These are phyloP conservation scores for Tenthredo livida DNA, from an alignment of 2,888 invertebrate genomes.

Conservation along the genomic window DNA sequence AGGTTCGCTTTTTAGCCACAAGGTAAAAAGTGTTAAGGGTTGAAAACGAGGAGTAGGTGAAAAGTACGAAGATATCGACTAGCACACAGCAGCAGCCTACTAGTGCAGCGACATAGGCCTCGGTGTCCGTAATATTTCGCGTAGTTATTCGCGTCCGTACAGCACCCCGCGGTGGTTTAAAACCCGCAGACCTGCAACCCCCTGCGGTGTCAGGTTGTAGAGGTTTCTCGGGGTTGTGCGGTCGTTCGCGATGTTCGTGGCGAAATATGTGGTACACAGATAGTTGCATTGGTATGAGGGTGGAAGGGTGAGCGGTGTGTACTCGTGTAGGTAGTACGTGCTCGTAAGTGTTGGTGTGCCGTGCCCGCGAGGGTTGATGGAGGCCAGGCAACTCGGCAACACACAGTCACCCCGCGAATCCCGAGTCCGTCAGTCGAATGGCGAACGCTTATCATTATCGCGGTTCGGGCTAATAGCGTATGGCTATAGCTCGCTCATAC, in stretches of 20 bases:
- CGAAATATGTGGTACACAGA: too few species aligned
- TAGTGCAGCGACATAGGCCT: too few species aligned
- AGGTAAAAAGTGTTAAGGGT: constrained; percentile 69
- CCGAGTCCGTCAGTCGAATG: constrained; percentile 30
- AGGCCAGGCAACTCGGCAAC: constrained; percentile 35
- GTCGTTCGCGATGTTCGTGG: too few species aligned
- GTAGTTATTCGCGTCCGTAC: too few species aligned
- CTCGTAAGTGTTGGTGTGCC: background rate
- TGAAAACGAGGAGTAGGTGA: constrained; percentile 64
- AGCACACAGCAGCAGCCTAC: background rate
- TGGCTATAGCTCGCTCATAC: too few species aligned
- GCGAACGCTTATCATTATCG: constrained; percentile 6
- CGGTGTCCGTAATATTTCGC: too few species aligned
- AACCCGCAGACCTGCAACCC: too few species aligned
- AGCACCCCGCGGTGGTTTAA: too few species aligned
- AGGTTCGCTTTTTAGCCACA: background rate
- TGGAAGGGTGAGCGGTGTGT: too few species aligned
- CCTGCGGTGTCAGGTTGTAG: too few species aligned
- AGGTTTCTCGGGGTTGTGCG: too few species aligned
- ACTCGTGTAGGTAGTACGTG: background rate
- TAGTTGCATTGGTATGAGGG: too few species aligned
- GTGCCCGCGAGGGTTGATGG: constrained; percentile 42
- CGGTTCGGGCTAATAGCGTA: background rate
- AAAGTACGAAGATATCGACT: background rate
- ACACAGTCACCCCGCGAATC: constrained; percentile 39